Conservation (phyloP, 2,888 invertebrate species). For the Caradrina kadenii region DNA sequence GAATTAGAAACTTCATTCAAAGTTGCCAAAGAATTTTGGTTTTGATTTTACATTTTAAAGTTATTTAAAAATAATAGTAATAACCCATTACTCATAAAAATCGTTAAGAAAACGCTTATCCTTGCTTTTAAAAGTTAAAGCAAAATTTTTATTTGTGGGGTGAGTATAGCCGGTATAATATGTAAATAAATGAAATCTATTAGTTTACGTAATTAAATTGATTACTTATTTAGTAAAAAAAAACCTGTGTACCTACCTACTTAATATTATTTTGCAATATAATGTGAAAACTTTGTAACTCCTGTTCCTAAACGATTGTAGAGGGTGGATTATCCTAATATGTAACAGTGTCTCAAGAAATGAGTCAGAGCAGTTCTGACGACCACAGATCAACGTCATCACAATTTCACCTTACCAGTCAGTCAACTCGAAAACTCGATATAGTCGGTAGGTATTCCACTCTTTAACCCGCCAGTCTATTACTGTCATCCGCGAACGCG, state of each 20-base stretch:
- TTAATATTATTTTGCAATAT: neutral
- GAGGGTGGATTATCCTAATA: conserved; percentile 13
- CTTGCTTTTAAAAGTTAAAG: too few relatives aligned
- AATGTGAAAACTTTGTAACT: neutral
- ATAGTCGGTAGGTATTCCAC: conserved; percentile 40
- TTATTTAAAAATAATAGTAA: too few relatives aligned
- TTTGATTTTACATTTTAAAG: conserved; percentile 11
- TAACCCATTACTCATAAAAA: too few relatives aligned
- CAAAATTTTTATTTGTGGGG: too few relatives aligned
- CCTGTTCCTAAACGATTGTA: neutral
- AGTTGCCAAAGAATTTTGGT: neutral
- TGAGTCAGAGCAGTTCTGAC: conserved; percentile 59
- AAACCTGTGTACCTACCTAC: neutral
- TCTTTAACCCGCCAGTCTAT: conserved; percentile 71
- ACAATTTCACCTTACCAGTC: conserved; percentile 66
- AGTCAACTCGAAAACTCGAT: conserved; percentile 65
- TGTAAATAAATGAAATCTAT: too few relatives aligned
- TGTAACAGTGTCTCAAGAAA: conserved; percentile 25
- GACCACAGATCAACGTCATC: conserved; percentile 65
- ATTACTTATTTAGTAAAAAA: neutral
- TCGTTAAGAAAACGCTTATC: too few relatives aligned
- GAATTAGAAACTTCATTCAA: conserved; percentile 5
- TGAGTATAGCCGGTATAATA: too few relatives aligned
- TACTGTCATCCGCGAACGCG: conserved; percentile 69
- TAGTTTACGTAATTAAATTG: neutral